Conservation (phyloP, 2,888 invertebrate genomes). For the Dryobota labecula region DNA sequence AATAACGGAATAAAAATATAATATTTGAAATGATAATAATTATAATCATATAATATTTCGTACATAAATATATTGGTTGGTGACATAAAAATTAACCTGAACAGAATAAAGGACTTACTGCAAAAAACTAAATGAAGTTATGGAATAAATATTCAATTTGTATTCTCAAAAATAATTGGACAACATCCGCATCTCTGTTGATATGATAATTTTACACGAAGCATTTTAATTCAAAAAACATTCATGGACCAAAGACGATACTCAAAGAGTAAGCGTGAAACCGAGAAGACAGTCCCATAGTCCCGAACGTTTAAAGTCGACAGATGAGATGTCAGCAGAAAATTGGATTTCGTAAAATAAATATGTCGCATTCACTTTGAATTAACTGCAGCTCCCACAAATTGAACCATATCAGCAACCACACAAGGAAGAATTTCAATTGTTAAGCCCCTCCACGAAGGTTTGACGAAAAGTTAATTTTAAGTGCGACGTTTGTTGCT, state of each 20-base stretch:
- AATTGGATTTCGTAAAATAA: slow-evolving; percentile 91
- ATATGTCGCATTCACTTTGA: slow-evolving; percentile 88
- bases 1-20: too few species aligned
- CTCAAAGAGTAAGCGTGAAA: slow-evolving; percentile 86
- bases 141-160: slow-evolving; percentile 33
- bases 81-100: not conserved
- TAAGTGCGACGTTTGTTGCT: slow-evolving; percentile 82
- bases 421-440: slow-evolving; percentile 68
- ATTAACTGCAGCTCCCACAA: slow-evolving; percentile 70
- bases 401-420: slow-evolving; percentile 59
- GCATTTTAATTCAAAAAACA: slow-evolving; percentile 71
- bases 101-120: slow-evolving; percentile 22
- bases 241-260: slow-evolving; percentile 76
- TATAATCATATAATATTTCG: too few species aligned
- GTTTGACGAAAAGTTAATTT: slow-evolving; percentile 86
- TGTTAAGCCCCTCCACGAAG: slow-evolving; percentile 45
- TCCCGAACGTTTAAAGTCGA: slow-evolving; percentile 88
- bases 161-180: slow-evolving; percentile 47
- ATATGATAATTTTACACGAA: slow-evolving; percentile 60
- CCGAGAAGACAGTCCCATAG: slow-evolving; percentile 85
- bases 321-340: slow-evolving; percentile 90
- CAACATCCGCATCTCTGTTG: slow-evolving; percentile 36
- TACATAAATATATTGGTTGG: not conserved
- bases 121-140: slow-evolving; percentile 27
- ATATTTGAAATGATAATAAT: too few species aligned